These are phyloP conservation scores for Ischnus inquisitorius DNA, from an alignment of 2,888 invertebrate species.

Conservation along the genomic window DNA sequence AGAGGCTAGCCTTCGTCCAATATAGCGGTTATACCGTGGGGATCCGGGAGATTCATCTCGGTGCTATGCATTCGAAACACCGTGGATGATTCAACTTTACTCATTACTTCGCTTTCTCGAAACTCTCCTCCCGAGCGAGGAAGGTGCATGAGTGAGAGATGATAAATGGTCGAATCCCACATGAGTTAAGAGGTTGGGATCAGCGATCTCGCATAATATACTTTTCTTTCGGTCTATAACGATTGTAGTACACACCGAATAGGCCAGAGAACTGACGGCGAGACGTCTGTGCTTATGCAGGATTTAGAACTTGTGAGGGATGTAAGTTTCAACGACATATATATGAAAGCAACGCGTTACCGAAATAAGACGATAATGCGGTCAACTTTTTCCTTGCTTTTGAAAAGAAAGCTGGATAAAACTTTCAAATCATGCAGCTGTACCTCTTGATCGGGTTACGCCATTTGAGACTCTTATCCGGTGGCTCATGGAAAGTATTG, in stretches of 20 bases:
- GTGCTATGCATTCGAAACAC: slow-evolving; percentile 3
- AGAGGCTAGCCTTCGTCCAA: slow-evolving; percentile 33
- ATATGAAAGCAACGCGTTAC: background rate
- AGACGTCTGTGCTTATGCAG: background rate
- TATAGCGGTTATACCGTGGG: slow-evolving; percentile 18
- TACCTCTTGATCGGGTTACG: slow-evolving; percentile 13
- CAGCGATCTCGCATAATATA: background rate
- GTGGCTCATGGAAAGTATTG: background rate
- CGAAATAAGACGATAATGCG: background rate
- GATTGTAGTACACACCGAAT: background rate
- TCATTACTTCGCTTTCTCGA: slow-evolving; percentile 76
- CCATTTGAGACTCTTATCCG: background rate
- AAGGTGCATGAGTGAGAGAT: background rate
- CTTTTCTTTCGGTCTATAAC: background rate
- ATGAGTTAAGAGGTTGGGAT: slow-evolving; percentile 13
- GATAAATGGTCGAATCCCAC: background rate
- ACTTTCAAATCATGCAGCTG: background rate
- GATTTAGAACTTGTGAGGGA: background rate
- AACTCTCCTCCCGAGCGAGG: slow-evolving; percentile 18
- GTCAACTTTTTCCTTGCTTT: background rate
- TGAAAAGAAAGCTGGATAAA: background rate
- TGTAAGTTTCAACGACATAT: background rate
- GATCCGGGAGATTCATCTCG: slow-evolving; percentile 29
- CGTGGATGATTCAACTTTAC: slow-evolving; percentile 76
- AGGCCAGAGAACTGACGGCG: background rate